These are phyloP conservation scores for Parnassius apollo DNA, from an alignment of 2,888 invertebrate genomes.

Conservation along the genomic window DNA sequence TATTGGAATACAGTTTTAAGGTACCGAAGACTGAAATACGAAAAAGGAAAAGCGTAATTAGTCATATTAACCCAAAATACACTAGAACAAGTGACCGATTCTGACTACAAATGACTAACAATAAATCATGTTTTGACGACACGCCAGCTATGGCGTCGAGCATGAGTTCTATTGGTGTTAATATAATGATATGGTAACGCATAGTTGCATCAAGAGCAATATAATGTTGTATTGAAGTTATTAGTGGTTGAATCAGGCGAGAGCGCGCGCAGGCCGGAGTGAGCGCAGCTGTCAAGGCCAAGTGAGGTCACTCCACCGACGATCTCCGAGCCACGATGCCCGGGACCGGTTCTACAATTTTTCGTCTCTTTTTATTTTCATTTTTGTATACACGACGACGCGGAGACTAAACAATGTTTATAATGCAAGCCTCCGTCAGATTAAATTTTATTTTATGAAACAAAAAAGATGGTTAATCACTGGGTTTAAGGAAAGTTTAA, in stretches of 20 bases:
- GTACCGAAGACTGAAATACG: too few species aligned
- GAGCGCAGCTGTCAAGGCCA: slow-evolving; percentile 80
- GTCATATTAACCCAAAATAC: too few species aligned
- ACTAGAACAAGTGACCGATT: slow-evolving; percentile 21
- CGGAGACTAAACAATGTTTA: slow-evolving; percentile 80
- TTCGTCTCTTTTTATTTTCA: slow-evolving; percentile 80
- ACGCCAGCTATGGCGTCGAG: slow-evolving; percentile 36
- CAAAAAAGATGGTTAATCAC: slow-evolving; percentile 24
- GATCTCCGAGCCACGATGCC: slow-evolving; percentile 74
- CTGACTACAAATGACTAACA: slow-evolving; percentile 52
- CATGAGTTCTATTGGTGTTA: slow-evolving; percentile 37
- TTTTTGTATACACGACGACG: slow-evolving; percentile 78
- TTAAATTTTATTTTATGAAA: slow-evolving; percentile 70
- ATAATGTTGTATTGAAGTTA: slow-evolving; percentile 76
- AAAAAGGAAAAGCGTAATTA: too few species aligned
- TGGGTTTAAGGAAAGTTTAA: slow-evolving; percentile 14
- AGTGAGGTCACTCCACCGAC: slow-evolving; percentile 79
- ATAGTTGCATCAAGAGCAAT: slow-evolving; percentile 69
- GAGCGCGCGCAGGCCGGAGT: slow-evolving; percentile 62
- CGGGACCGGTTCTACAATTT: slow-evolving; percentile 79
- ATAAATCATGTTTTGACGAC: slow-evolving; percentile 67
- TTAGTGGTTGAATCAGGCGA: slow-evolving; percentile 73
- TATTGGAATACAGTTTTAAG: too few species aligned
- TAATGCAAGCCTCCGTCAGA: slow-evolving; percentile 70
- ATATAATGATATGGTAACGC: slow-evolving; percentile 51